Percentiles rank a stretch among this genome's conserved stretches.
phyloP scores from a whole-genome alignment of 2,113 vertebrate species.

The Lethenteron camtschaticum region DNA sequence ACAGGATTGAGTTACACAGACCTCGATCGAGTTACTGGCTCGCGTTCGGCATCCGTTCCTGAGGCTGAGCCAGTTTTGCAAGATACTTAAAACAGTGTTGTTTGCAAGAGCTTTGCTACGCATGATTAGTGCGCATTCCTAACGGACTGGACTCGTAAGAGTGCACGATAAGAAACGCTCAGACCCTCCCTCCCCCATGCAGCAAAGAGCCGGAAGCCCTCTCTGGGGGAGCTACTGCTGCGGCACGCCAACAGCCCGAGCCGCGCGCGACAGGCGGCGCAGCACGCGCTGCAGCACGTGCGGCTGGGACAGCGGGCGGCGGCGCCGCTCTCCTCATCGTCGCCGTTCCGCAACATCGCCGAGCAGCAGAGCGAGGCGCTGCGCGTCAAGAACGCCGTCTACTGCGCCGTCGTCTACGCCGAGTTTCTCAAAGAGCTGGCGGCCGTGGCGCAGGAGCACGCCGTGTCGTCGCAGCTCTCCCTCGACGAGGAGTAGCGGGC shows the following conservation, averaged over 20 bases:
- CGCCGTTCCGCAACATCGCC: conserved; percentile 26
- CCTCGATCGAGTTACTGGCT: too few species aligned
- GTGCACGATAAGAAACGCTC: background rate
- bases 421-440: conserved; percentile 95
- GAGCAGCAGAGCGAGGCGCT: conserved; percentile 60
- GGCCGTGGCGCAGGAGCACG: conserved; percentile 69
- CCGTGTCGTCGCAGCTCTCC: conserved; percentile 56
- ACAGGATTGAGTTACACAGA: too few species aligned
- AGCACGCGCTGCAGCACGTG: conserved; percentile 49
- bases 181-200: conserved; percentile 9
- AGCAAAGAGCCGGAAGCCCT: conserved; percentile 67
- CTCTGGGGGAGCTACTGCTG: conserved; percentile 63
- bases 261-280: conserved; percentile 44
- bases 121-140: too few species aligned
- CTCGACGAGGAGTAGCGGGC: conserved; percentile 21
- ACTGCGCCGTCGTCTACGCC: conserved; percentile 70
- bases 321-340: conserved; percentile 21
- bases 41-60: too few species aligned
- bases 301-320: conserved; percentile 39
- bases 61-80: too few species aligned
- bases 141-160: too few species aligned
- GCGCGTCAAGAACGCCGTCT: conserved; percentile 71
- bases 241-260: conserved; percentile 71
- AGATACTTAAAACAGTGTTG: too few species aligned
- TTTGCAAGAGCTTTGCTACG: too few species aligned